Percentiles rank a stretch among this genome's conserved stretches.
Conservation (phyloP, 2,888 invertebrate species). For the Leptopilina myrica region DNA sequence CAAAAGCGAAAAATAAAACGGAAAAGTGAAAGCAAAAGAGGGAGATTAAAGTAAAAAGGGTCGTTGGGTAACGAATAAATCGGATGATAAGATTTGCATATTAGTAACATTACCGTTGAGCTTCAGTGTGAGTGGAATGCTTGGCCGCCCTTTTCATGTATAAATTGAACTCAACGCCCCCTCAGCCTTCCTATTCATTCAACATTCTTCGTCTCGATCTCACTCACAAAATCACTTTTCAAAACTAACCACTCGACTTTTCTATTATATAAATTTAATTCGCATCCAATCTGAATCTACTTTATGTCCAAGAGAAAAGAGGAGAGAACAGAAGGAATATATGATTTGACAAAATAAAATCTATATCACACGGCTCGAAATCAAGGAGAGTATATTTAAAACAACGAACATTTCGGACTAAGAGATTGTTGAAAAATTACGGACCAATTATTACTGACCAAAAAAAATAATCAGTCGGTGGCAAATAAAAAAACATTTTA, state of each 20-base stretch:
- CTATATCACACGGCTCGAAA: no score
- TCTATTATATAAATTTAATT: not conserved
- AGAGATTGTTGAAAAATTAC: no score
- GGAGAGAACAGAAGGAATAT: no score
- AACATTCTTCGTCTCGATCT: conserved; percentile 54
- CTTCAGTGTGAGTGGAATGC: conserved; percentile 46
- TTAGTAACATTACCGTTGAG: conserved; percentile 64
- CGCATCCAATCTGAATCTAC: not conserved
- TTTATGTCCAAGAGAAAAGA: not conserved
- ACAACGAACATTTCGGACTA: no score
- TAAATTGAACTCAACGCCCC: conserved; percentile 43
- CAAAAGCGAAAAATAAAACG: conserved; percentile 4
- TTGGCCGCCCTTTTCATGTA: conserved; percentile 68
- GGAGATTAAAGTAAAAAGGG: conserved; percentile 29
- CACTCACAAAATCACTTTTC: conserved; percentile 48
- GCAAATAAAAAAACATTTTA: no score
- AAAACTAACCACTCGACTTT: conserved; percentile 60
- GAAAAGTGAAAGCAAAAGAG: conserved; percentile 3
- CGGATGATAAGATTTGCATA: conserved; percentile 68
- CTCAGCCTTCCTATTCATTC: conserved; percentile 63
- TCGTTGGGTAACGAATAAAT: conserved; percentile 56
- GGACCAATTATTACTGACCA: no score
- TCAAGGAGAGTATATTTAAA: no score
- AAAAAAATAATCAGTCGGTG: no score
- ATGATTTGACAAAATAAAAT: no score